phyloP scores from a whole-genome alignment of 2,888 invertebrate species.

The Drosophila borborema region DNA sequence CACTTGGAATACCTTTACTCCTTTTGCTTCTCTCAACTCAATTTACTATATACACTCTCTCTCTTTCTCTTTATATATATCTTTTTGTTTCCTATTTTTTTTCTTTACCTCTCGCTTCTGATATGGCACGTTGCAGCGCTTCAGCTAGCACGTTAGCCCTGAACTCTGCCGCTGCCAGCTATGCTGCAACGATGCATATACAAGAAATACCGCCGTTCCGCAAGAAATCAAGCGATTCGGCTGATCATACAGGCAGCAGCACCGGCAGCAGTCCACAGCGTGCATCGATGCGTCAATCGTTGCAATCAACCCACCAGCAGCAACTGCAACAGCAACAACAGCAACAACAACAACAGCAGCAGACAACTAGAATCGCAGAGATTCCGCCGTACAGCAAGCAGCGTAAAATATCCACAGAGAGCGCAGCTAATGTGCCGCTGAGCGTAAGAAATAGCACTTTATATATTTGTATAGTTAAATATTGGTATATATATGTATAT shows the following conservation, averaged over 20 bases:
- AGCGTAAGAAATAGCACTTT: conserved; percentile 77
- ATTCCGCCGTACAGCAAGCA: conserved; percentile 87
- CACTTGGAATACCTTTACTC: conserved; percentile 12
- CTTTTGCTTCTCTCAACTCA: not conserved
- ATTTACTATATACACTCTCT: not conserved
- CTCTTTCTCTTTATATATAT: not conserved
- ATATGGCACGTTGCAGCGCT: conserved; percentile 71
- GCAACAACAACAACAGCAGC: conserved; percentile 45
- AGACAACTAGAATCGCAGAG: conserved; percentile 84
- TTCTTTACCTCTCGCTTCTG: conserved; percentile 31
- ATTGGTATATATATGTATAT: not conserved
- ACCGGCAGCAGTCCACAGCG: conserved; percentile 83
- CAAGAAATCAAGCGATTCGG: conserved; percentile 84
- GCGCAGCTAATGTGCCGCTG: conserved; percentile 84
- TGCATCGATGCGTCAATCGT: conserved; percentile 54
- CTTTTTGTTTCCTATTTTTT: conserved; percentile 13
- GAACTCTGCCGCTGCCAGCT: conserved; percentile 69
- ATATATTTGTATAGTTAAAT: not conserved
- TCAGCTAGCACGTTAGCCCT: conserved; percentile 82
- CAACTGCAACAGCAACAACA: conserved; percentile 61
- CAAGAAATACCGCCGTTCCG: conserved; percentile 85
- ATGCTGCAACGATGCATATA: conserved; percentile 83
- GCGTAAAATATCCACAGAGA: conserved; percentile 87
- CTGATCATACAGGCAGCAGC: conserved; percentile 82
- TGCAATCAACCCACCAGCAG: conserved; percentile 66